Conservation (phyloP, 2,888 invertebrate species). For the Lepidochrysops patricia region DNA sequence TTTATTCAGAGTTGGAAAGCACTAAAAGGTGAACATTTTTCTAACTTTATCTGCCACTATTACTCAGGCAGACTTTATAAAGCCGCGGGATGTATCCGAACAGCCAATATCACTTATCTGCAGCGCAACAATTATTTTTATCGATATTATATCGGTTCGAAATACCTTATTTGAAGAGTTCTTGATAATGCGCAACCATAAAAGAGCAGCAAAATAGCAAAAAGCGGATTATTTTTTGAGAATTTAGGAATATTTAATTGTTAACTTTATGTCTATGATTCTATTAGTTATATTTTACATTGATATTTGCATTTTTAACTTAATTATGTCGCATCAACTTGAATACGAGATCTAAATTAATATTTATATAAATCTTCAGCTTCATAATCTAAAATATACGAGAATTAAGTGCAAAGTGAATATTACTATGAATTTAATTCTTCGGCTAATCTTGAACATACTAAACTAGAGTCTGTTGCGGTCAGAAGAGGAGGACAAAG, state of each 20-base stretch:
- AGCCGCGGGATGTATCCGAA: slow-evolving; percentile 8
- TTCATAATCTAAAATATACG: too few species aligned
- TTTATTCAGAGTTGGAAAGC: neutral
- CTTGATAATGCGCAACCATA: neutral
- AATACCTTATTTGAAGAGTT: neutral
- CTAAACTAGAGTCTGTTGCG: neutral
- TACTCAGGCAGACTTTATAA: slow-evolving; percentile 5
- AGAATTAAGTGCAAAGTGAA: neutral
- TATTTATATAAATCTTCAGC: too few species aligned
- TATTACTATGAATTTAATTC: neutral
- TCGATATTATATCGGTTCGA: slow-evolving; percentile 5
- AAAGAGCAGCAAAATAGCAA: neutral
- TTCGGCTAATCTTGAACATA: neutral
- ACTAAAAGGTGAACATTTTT: slow-evolving; percentile 6
- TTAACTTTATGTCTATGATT: too few species aligned
- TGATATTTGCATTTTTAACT: too few species aligned
- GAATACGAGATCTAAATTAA: too few species aligned
- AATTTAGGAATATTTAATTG: too few species aligned
- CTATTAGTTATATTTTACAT: too few species aligned
- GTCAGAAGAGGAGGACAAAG: neutral
- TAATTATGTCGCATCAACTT: too few species aligned
- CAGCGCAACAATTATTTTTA: slow-evolving; percentile 11
- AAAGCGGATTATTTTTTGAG: neutral
- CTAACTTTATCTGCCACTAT: slow-evolving; percentile 7
- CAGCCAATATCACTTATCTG: slow-evolving; percentile 12